Evolutionary conservation across 2,888 invertebrate genomes (phyloP).

Genomic region (Nineta flava): DNA sequence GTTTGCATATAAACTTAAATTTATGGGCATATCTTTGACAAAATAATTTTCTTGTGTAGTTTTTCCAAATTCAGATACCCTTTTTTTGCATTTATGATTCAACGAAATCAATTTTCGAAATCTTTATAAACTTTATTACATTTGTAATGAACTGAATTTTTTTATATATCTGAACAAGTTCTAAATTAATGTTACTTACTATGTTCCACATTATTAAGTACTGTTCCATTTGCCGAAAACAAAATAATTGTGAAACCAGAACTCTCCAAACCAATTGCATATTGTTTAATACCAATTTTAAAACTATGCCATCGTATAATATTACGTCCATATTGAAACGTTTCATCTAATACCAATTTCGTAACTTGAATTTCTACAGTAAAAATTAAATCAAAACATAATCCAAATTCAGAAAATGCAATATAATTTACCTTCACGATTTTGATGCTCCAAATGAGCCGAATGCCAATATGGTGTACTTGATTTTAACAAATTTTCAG

Average conservation of each 20-base stretch:
- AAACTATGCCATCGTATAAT: constrained; percentile 17
- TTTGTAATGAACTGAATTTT: no score
- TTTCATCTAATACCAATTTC: constrained; percentile 13
- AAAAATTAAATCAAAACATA: neutral
- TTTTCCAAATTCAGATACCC: no score
- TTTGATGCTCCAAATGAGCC: constrained; percentile 21
- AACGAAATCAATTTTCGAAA: no score
- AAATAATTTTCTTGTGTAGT: no score
- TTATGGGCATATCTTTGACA: neutral
- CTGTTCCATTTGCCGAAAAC: constrained; percentile 2
- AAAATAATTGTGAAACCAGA: neutral
- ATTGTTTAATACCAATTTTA: constrained; percentile 13
- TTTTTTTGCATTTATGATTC: no score
- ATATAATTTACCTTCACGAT: constrained; percentile 24
- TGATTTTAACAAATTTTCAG: constrained; percentile 5
- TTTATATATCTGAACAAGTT: neutral
- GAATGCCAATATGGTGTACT: constrained; percentile 20
- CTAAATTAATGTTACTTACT: constrained; percentile 1
- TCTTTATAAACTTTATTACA: neutral
- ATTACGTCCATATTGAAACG: constrained; percentile 12
- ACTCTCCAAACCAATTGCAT: constrained; percentile 13
- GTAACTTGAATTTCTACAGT: constrained; percentile 17
- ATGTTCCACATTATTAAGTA: neutral
- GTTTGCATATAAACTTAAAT: constrained; percentile 6
- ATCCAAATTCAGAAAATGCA: neutral